A percentile compares a stretch with the other conserved stretches of the same genome.
Evolutionary conservation across 1,140 invertebrate genomes (phyloP).

Genomic region (Druon quercuslanigerum): DNA sequence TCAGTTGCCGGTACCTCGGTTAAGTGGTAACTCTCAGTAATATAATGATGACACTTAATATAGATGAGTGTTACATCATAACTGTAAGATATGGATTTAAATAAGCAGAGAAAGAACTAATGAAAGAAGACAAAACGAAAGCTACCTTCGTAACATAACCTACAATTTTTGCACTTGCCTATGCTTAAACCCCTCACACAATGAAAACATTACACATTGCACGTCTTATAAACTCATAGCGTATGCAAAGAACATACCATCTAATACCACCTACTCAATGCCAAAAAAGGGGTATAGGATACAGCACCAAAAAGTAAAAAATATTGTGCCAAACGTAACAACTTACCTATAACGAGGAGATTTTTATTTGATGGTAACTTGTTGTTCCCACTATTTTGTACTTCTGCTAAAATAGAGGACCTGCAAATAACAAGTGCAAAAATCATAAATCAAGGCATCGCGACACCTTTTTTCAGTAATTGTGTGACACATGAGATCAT

Average conservation of each 20-base stretch:
- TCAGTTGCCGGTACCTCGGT: too few species aligned
- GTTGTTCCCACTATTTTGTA: slow-evolving; percentile 94
- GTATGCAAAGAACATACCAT: slow-evolving; percentile 25
- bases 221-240: background rate
- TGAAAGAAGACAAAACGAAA: background rate
- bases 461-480: slow-evolving; percentile 25
- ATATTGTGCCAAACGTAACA: background rate
- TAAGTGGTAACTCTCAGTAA: too few species aligned
- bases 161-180: background rate
- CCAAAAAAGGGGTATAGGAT: background rate
- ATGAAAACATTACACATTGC: background rate
- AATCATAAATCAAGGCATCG: slow-evolving; percentile 6
- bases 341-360: slow-evolving; percentile 89
- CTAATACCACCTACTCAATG: slow-evolving; percentile 9
- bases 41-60: background rate
- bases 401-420: slow-evolving; percentile 94
- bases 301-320: background rate
- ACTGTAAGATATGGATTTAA: background rate
- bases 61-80: background rate
- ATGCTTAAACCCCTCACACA: background rate
- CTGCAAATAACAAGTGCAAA: slow-evolving; percentile 76
- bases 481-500: slow-evolving; percentile 30
- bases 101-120: background rate
- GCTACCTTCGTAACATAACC: background rate
- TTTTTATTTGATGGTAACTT: slow-evolving; percentile 95